Conservation (phyloP, 1,140 invertebrate species). For the Adelges cooleyi region DNA sequence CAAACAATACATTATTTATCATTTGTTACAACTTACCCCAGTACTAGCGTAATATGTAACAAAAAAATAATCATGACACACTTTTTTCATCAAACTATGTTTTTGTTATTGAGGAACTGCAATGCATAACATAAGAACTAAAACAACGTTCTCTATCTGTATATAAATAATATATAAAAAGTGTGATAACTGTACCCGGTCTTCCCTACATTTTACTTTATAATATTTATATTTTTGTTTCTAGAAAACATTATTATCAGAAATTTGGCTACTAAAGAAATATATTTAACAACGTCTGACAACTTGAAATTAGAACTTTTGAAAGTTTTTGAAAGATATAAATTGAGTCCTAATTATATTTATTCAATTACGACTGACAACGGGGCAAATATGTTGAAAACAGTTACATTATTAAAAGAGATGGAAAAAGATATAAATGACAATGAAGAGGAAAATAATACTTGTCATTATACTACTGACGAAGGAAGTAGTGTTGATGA, state of each 20-base stretch:
- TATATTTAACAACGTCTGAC: not conserved
- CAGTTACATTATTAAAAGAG: not conserved
- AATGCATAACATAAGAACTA: too few species aligned
- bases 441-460: not conserved
- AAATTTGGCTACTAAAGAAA: not conserved
- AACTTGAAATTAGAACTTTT: not conserved
- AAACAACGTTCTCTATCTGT: too few species aligned
- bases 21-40: too few species aligned
- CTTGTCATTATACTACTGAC: too few species aligned
- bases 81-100: too few species aligned
- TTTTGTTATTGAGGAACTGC: too few species aligned
- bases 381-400: slow-evolving; percentile 10
- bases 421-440: not conserved
- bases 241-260: not conserved
- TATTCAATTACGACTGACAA: not conserved
- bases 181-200: too few species aligned
- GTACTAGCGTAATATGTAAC: too few species aligned
- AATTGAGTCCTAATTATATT: not conserved
- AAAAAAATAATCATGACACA: too few species aligned
- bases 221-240: not conserved
- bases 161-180: too few species aligned
- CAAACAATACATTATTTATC: too few species aligned
- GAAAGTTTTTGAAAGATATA: not conserved
- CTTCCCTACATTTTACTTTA: not conserved
- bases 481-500: too few species aligned